Base-by-base conservation (phyloP, 2,797 vertebrate genomes). In the Semotilus atromaculatus region DNA sequence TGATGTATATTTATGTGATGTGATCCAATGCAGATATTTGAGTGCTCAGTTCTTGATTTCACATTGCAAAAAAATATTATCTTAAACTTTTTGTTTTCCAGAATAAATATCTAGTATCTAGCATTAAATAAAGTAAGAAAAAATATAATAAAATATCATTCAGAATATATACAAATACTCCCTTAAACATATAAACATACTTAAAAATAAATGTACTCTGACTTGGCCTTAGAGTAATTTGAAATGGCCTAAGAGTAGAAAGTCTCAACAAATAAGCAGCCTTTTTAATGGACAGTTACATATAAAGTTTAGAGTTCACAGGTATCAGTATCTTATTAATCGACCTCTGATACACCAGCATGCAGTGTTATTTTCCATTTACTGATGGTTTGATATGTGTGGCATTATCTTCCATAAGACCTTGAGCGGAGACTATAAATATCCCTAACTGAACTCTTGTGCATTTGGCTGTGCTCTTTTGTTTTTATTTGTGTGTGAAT, bases 401-500 rank as follows among this genome's bases (percentile, higher is more conserved):
- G 73, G 79, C 48, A 60, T 84, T 85, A 83, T 81, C 72, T 82
- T 87, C 72, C 83, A 77, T 76, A 53, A 71, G 78, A 84, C 86
- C 82, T 84, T 87, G 86, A 81, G 72, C 38, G 0, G 31, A 64
- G 72, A 55, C 82, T 84, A 84, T 81, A 87, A 84, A 87, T 84
- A 87, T 75, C 45, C 81, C 43, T 45, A 84, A 77, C 64, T 72
- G 67, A 80, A 40, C 51, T 78, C 71, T 73, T 85, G 84, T 43
- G 78, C 38, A 75, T 81, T 51, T 74, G 45, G n/a, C n/a, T 62
- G 83, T 45, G 78, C 18, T 36, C 67, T 68, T 87, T 76, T 85
- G 83, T 73, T 85, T 77, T 80, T 64, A 80, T 43, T 68, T 77
- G 86, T 85, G 82, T 40, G 70, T 76, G 74, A 80, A 85, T 86